Percentiles rank a stretch among this genome's conserved stretches.
These are phyloP conservation scores for Nephrotoma appendiculata DNA, from an alignment of 2,888 invertebrate species.

Conservation along the genomic window DNA sequence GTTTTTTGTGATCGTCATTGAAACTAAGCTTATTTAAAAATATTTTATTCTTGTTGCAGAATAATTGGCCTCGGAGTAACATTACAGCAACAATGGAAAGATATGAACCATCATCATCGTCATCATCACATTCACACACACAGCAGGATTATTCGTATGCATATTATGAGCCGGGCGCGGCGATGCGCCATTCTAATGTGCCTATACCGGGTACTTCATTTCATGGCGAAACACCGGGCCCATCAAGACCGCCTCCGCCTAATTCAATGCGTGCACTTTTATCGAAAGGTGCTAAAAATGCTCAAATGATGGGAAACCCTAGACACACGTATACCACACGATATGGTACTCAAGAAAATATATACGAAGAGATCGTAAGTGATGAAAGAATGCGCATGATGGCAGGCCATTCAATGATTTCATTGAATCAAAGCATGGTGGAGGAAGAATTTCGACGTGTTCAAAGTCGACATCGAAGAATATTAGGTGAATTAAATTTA, in stretches of 20 bases:
- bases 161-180: constrained; percentile 59
- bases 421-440: constrained; percentile 54
- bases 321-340: constrained; percentile 57
- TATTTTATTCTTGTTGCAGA: constrained; percentile 13
- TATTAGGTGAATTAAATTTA: constrained; percentile 72
- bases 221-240: constrained; percentile 20
- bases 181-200: constrained; percentile 46
- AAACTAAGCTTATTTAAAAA: neutral
- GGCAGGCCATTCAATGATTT: constrained; percentile 43
- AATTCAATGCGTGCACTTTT: constrained; percentile 29
- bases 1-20: neutral
- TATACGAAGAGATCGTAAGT: constrained; percentile 20
- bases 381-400: constrained; percentile 14
- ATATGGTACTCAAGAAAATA: constrained; percentile 38
- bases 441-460: constrained; percentile 75
- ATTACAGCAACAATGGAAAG: constrained; percentile 41
- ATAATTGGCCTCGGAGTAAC: constrained; percentile 39
- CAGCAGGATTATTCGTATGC: constrained; percentile 64
- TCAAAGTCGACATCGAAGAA: constrained; percentile 66
- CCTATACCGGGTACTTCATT: constrained; percentile 36
- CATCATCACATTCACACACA: constrained; percentile 21
- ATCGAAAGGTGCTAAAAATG: constrained; percentile 29
- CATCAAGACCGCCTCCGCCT: constrained; percentile 24
- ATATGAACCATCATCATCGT: constrained; percentile 30
- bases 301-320: constrained; percentile 22